A percentile compares a stretch with the other conserved stretches of the same genome.
phyloP scores from a whole-genome alignment of 2,888 invertebrate genomes.

The Eristalis intricaria region DNA sequence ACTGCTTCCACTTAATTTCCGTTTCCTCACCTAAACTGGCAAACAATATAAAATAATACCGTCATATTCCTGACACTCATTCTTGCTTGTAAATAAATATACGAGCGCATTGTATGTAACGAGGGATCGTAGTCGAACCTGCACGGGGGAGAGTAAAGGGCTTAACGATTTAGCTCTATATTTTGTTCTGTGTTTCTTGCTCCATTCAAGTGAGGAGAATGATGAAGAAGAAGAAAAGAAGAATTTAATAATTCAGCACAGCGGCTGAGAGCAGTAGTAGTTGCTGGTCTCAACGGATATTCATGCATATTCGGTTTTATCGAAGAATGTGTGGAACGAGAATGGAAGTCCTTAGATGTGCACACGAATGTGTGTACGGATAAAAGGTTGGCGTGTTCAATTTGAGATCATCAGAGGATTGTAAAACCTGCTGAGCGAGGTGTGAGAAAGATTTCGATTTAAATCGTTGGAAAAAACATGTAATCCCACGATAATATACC shows the following conservation, averaged over 20 bases:
- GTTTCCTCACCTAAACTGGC: background rate
- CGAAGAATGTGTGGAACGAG: background rate
- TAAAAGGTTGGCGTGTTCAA: background rate
- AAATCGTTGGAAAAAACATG: background rate
- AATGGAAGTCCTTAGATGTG: background rate
- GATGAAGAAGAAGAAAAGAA: conserved; percentile 12
- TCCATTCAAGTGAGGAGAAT: background rate
- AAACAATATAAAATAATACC: conserved; percentile 32
- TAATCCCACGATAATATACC: background rate
- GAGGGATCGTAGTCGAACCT: background rate
- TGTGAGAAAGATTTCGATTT: conserved; percentile 15
- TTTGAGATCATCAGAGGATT: conserved; percentile 5
- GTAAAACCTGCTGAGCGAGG: background rate
- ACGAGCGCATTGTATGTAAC: background rate
- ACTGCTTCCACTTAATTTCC: conserved; percentile 12
- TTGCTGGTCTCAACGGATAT: conserved; percentile 9
- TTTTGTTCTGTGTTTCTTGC: background rate
- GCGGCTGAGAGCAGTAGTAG: conserved; percentile 2
- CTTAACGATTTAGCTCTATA: conserved; percentile 25
- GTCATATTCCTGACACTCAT: conserved; percentile 17
- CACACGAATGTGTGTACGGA: background rate
- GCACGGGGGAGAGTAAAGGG: conserved; percentile 5
- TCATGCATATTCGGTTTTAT: conserved; percentile 2
- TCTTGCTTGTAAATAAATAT: background rate
- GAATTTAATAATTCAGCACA: conserved; percentile 47